phyloP scores from a whole-genome alignment of 2,113 vertebrate species.

The Sterrhoptilus dennistouni region DNA sequence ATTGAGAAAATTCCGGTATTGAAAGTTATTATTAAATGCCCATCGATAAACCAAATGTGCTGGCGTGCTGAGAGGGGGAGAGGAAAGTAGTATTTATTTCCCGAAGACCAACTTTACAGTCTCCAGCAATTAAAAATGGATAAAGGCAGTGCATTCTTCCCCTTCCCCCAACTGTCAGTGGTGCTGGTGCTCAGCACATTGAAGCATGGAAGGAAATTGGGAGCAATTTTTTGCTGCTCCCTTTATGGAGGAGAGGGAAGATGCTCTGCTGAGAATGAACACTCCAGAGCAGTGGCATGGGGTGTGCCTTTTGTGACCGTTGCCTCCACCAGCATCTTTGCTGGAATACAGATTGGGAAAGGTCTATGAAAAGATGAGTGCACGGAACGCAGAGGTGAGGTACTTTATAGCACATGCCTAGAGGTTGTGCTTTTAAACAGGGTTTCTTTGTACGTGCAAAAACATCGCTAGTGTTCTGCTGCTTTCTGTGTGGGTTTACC shows the following conservation, averaged over 20 bases:
- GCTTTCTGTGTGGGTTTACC: slow-evolving; percentile 3
- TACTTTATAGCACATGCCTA: background rate
- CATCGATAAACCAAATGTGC: slow-evolving; percentile 67
- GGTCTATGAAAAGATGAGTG: background rate
- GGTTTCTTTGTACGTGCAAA: background rate
- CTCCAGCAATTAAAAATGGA: slow-evolving; percentile 79
- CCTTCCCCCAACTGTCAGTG: background rate
- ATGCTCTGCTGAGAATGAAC: background rate
- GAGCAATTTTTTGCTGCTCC: slow-evolving; percentile 24
- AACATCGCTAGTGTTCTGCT: background rate
- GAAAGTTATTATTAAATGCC: slow-evolving; percentile 75
- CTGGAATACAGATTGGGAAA: background rate
- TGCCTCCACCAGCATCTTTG: background rate
- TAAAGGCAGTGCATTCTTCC: slow-evolving; percentile 43
- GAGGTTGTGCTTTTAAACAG: slow-evolving; percentile 6
- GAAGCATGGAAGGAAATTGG: slow-evolving; percentile 15
- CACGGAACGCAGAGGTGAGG: background rate
- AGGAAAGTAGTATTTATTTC: slow-evolving; percentile 72
- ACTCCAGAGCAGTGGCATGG: background rate
- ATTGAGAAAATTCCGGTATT: slow-evolving; percentile 71
- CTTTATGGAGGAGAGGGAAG: background rate
- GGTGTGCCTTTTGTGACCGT: background rate
- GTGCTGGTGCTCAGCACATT: background rate
- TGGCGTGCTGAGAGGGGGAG: slow-evolving; percentile 52
- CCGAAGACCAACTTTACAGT: slow-evolving; percentile 65